Percentiles rank a stretch among this genome's conserved stretches.
Conservation (phyloP, 2,888 invertebrate genomes). For the Lithophane leautieri region DNA sequence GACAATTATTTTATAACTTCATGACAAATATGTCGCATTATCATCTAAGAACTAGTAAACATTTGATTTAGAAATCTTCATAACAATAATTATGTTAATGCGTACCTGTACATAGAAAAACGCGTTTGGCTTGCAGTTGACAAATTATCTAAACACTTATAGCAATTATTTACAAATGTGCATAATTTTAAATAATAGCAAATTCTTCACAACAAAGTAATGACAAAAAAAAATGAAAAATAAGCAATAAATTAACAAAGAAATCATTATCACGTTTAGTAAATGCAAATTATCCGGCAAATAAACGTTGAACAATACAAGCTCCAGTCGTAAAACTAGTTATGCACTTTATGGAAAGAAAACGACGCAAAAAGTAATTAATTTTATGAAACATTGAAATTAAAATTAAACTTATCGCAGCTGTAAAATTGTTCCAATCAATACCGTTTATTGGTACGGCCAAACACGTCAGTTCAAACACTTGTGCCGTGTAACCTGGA, state of each 20-base stretch:
- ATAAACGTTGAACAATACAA: slow-evolving; percentile 48
- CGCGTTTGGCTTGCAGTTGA: background rate
- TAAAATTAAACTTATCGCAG: slow-evolving; percentile 27
- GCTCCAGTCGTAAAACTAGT: slow-evolving; percentile 41
- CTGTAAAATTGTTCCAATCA: slow-evolving; percentile 40
- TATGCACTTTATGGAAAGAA: slow-evolving; percentile 26
- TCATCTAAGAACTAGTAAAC: background rate
- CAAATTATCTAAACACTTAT: background rate
- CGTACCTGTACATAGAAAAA: background rate
- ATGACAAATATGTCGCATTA: too few relatives aligned
- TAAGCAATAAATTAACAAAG: slow-evolving; percentile 14
- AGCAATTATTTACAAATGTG: background rate
- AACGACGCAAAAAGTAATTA: slow-evolving; percentile 48
- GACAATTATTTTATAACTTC: too few relatives aligned
- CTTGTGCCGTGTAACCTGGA: too few relatives aligned
- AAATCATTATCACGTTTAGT: slow-evolving; percentile 23
- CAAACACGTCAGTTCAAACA: background rate
- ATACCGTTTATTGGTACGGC: slow-evolving; percentile 3
- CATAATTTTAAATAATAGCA: background rate
- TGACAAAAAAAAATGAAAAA: background rate
- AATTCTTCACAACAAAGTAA: background rate
- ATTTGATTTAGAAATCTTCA: too few relatives aligned
- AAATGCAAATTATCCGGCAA: slow-evolving; percentile 37
- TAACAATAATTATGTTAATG: background rate
- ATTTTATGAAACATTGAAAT: slow-evolving; percentile 24